Conservation (phyloP, 2,113 vertebrate genomes). For the Syrmaticus mikado region DNA sequence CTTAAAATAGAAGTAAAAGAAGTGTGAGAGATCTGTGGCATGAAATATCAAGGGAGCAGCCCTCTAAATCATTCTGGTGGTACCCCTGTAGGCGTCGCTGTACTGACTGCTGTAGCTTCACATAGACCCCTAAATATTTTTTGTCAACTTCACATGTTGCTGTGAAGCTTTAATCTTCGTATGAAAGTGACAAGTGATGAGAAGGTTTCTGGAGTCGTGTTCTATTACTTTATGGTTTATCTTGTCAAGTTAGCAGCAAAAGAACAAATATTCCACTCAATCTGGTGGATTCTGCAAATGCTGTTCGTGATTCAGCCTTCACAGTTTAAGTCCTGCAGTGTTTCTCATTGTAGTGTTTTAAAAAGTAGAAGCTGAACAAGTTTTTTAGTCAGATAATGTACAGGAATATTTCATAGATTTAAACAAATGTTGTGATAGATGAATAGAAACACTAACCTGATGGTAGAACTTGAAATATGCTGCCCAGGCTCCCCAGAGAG, state of each 20-base stretch:
- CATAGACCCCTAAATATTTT: background rate
- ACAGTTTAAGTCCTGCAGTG: background rate
- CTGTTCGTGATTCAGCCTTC: background rate
- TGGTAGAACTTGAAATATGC: background rate
- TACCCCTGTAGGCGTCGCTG: background rate
- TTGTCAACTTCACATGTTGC: background rate
- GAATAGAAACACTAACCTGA: background rate
- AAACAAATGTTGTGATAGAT: background rate
- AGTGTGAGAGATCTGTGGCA: background rate
- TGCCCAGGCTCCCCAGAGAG: no score
- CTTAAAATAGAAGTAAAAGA: background rate
- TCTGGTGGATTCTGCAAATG: background rate
- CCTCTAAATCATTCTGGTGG: background rate
- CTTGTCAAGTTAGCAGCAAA: background rate
- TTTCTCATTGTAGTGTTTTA: background rate
- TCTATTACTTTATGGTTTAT: background rate
- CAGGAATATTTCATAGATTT: background rate
- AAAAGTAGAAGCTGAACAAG: background rate
- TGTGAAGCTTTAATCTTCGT: background rate
- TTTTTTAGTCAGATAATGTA: background rate
- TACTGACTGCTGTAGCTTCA: background rate
- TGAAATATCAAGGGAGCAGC: rapidly evolving
- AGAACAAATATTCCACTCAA: background rate
- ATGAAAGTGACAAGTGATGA: background rate
- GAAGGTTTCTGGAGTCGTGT: background rate